Conservation (phyloP, 2,113 vertebrate genomes). For the Chinchilla lanigera region DNA sequence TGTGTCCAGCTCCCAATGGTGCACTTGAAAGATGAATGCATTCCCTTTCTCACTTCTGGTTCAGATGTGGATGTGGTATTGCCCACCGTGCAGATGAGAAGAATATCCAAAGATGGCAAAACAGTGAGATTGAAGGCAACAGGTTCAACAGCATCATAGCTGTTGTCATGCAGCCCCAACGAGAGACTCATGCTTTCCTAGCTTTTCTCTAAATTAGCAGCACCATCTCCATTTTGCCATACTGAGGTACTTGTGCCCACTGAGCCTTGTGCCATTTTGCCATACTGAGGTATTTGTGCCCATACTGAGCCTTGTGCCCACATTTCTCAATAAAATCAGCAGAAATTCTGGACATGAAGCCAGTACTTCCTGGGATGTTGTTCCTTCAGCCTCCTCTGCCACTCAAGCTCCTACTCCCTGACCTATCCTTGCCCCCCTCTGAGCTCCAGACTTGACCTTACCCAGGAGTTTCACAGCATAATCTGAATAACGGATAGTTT, state of each 20-base stretch:
- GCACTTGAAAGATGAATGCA: not conserved
- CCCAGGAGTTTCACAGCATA: not conserved
- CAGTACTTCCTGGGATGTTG: not conserved
- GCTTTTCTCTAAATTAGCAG: not conserved
- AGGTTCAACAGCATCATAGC: not conserved
- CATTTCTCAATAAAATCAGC: not conserved
- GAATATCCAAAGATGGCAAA: not conserved
- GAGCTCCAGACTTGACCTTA: not conserved
- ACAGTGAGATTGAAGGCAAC: not conserved
- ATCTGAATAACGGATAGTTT: not conserved
- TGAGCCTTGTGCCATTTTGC: not conserved
- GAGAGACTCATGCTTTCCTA: not conserved
- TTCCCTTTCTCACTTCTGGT: not conserved
- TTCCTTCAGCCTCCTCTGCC: not conserved
- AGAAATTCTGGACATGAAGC: not conserved
- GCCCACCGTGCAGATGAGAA: not conserved
- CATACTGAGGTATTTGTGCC: too few relatives aligned
- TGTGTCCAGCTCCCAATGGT: not conserved
- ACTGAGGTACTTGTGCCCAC: not conserved
- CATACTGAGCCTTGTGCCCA: not conserved
- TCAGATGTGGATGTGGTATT: not conserved
- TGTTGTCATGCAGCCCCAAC: not conserved
- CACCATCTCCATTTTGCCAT: not conserved
- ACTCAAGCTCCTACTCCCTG: not conserved
- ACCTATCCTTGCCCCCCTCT: not conserved